phyloP scores from a whole-genome alignment of 92 coral and sea anemone genomes.

The Pocillopora grandis region DNA sequence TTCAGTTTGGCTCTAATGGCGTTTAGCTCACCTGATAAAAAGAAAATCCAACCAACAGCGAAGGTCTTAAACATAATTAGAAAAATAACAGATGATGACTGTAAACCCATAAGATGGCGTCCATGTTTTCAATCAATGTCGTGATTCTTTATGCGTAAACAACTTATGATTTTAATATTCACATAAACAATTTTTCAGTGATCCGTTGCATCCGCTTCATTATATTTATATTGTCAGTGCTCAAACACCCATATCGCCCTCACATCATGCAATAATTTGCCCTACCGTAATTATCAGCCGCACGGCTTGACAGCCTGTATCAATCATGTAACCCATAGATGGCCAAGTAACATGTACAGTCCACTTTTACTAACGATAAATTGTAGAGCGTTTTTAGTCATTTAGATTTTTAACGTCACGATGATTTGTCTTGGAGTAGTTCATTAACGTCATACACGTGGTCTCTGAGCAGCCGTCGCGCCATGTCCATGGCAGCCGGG shows the following conservation, averaged over 20 bases:
- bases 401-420: not conserved
- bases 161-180: not conserved
- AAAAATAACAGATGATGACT: not conserved
- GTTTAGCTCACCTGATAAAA: slow-evolving; percentile 23
- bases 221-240: slow-evolving; percentile 4
- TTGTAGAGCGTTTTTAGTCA: not conserved
- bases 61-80: slow-evolving; percentile 6
- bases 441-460: slow-evolving; percentile 5
- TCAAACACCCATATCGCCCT: not conserved
- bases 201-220: not conserved
- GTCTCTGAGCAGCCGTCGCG: slow-evolving; percentile 1
- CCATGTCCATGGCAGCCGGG: not conserved
- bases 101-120: not conserved
- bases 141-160: slow-evolving; percentile 26
- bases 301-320: too few relatives aligned
- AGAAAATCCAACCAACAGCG: not conserved
- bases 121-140: not conserved
- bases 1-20: not conserved
- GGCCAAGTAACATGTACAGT: not conserved
- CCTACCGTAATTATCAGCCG: not conserved
- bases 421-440: not conserved
- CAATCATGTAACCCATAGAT: not conserved
- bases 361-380: too few relatives aligned
- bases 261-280: slow-evolving; percentile 23
- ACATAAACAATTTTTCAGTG: not conserved